Evolutionary conservation across 2,797 vertebrate genomes (phyloP), one percentile per base, ranked within the genome.

Genomic region (Danio albolineatus): DNA sequence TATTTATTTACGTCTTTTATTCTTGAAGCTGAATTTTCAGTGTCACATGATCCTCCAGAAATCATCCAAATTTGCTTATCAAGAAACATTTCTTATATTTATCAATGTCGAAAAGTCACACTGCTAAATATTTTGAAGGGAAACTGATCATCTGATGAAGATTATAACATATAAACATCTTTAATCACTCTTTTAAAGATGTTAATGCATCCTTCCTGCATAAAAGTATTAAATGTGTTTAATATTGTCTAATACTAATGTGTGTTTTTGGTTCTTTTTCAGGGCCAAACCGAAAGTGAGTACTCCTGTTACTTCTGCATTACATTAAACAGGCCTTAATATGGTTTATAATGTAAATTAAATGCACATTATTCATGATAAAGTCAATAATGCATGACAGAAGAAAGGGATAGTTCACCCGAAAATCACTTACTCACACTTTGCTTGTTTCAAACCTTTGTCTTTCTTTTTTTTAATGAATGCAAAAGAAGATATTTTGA

Each of bases 241-340:
- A 17, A 19, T 44, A 4, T 48, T 60, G 9, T 57, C 19, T 16
- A 48, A 38, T 13, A 9, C 61, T 85, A 16, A 78, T 61, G 5
- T 2, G 56, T 49, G 8, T 21, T 78, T 67, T 83, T 51, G 64
- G 7, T 62, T 21, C 2, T 57, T 43, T 0, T 48, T 28, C 85
- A 93, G 93, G 80, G 90, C 79, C 83, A 92, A 93, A 53, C 87
- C 90, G 9, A 94, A 94, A 90, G 93, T 94, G 78, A 90, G 87
- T 53, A n/a, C 43, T 78, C 0, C 16, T 73, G 1, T 41, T 64
- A 48, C 80, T 56, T 70, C 10, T 78, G 2, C 19, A 39, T 57
- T 10, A 28, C 14, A 46, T 17, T 16, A 51, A 10, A 12, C 48
- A 4, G 28, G 28, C 28, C 28, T 28, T 28, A 28, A n/a, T 28